Conservation (phyloP, 2,113 vertebrate species). For the Cyrtonyx montezumae region DNA sequence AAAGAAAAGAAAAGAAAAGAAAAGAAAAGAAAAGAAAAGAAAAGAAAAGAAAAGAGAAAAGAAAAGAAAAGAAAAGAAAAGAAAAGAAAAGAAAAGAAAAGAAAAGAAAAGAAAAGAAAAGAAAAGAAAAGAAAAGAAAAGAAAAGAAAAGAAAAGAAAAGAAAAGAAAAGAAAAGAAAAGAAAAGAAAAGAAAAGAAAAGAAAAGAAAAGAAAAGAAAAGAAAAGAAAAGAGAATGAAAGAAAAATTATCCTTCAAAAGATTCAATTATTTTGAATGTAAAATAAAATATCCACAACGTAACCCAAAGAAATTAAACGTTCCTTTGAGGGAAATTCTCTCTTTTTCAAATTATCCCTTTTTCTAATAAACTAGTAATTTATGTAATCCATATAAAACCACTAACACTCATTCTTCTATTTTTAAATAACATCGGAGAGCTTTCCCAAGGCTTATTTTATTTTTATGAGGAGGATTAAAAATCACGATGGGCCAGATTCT, state of each 20-base stretch:
- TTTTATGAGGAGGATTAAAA: slow-evolving; percentile 66
- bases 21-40: neutral
- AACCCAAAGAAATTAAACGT: neutral
- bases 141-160: too few species aligned
- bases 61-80: too few species aligned
- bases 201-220: too few species aligned
- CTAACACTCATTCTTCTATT: slow-evolving; percentile 56
- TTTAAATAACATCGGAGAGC: slow-evolving; percentile 42
- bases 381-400: slow-evolving; percentile 62
- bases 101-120: too few species aligned
- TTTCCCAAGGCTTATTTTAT: slow-evolving; percentile 54
- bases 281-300: slow-evolving; percentile 39
- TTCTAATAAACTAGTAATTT: slow-evolving; percentile 62
- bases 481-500: slow-evolving; percentile 27
- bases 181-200: too few species aligned
- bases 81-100: too few species aligned
- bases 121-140: too few species aligned
- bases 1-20: too few species aligned
- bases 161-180: too few species aligned
- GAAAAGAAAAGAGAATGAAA: neutral
- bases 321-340: slow-evolving; percentile 23
- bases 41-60: neutral
- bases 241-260: neutral
- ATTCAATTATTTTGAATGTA: slow-evolving; percentile 9
- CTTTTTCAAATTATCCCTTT: slow-evolving; percentile 56